A percentile compares a stretch with the other conserved stretches of the same genome.
Evolutionary conservation across 2,797 vertebrate genomes (phyloP).

Genomic region (Falco berigora): DNA sequence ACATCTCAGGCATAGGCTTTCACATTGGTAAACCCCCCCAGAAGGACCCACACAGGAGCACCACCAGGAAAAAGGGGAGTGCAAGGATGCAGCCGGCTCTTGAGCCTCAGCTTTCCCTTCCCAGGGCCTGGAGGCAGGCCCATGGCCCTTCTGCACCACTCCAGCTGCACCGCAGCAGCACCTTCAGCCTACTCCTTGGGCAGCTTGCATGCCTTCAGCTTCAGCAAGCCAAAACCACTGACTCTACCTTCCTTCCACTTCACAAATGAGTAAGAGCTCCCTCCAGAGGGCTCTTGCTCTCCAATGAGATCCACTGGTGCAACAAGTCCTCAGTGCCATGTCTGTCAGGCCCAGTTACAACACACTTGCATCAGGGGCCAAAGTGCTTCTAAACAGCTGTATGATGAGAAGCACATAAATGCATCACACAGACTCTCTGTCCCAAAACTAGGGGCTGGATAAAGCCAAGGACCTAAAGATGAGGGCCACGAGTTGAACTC

Average conservation of each 20-base stretch:
- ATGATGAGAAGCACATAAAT: neutral
- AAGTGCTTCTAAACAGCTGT: neutral
- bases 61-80: neutral
- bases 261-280: neutral
- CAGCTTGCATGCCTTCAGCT: neutral
- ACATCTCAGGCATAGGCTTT: neutral
- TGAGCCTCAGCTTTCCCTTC: neutral
- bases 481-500: neutral
- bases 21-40: neutral
- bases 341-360: neutral
- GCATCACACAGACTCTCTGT: neutral
- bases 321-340: neutral
- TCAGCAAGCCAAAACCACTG: neutral
- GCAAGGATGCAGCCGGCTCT: neutral
- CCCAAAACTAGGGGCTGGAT: neutral
- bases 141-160: neutral
- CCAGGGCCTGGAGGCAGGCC: neutral
- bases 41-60: neutral
- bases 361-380: no score
- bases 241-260: neutral
- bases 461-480: neutral
- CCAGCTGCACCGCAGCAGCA: no score
- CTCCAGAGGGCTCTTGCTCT: neutral
- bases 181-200: neutral
- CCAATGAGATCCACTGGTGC: neutral